Evolutionary conservation across 2,888 invertebrate species (phyloP), one percentile per base, ranked within the genome.

Genomic region (Brachycybe producta): DNA sequence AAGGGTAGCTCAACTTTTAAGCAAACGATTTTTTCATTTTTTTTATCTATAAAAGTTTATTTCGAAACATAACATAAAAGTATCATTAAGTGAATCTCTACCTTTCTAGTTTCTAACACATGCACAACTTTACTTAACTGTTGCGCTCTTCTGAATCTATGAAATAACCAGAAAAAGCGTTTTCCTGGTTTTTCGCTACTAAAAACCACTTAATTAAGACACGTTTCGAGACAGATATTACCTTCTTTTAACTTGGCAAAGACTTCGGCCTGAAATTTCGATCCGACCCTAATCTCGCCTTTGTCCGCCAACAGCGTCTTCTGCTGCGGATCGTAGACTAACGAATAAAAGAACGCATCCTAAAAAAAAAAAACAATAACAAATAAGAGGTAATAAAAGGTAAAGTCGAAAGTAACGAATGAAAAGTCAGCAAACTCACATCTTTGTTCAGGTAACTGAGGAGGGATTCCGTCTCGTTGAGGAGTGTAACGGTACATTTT

Each of bases 321-420:
- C 75, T 95, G 94, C 71, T 87, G 84, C 61, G 97, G 97, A 76
- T 99, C 98, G 73, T 95, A 99, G 63, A 98, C 97, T 71, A 99
- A 77, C 70, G 97, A 95, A 75, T 98, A 98, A 75, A 95, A 99
- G 78, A 98, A 99, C 69, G 90, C 84, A 73, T 99, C 97, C 80
- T 92, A 76, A 59, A 76, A 74, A 67, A 32, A 32, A 42, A 23
- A 56, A 48, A 46, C 32, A 4, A 28, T 17, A 17, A 43, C 26
- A 19, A 43, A 5, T n/a, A 26, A 43, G 13, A 17, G 11, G 30
- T 35, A 5, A 32, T 39, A 21, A 36, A 15, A 7, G 2, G n/a
- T 28, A 28, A 38, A 1, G n/a, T 43, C 19, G 15, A 17, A 42
- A 42, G 13, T 13, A 38, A 51, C n/a, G 21, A 34, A 15, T 45